phyloP scores from a whole-genome alignment of 1,140 invertebrate species.

The Lanistes nyassanus region DNA sequence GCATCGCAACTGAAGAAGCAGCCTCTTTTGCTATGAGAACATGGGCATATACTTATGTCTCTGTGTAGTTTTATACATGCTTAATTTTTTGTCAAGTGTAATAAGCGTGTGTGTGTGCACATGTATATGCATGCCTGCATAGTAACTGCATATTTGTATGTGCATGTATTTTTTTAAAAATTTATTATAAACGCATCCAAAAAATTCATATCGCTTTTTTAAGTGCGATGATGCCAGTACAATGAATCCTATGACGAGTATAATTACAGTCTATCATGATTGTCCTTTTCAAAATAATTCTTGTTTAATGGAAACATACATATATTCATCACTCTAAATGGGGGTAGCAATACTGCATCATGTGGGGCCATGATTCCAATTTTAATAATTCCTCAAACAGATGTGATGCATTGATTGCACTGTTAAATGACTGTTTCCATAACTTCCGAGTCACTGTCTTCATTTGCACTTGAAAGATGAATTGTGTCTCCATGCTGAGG shows the following conservation, averaged over 20 bases:
- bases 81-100: not conserved
- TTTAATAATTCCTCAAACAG: not conserved
- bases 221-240: not conserved
- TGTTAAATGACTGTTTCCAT: constrained; percentile 25
- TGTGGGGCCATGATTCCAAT: not conserved
- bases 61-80: not conserved
- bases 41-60: not conserved
- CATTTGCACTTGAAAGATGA: not conserved
- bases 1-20: no score
- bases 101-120: not conserved
- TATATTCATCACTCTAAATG: not conserved
- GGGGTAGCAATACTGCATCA: not conserved
- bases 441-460: constrained; percentile 20
- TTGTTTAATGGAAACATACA: not conserved
- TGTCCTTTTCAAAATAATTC: no score
- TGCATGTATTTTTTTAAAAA: not conserved
- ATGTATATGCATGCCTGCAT: constrained; percentile 1
- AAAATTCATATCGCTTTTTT: not conserved
- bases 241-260: not conserved
- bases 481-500: not conserved
- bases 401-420: not conserved
- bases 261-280: not conserved
- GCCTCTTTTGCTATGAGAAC: no score
- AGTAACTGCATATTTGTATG: not conserved
- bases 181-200: not conserved